These are phyloP conservation scores for Pluvialis apricaria DNA, from an alignment of 2,113 vertebrate genomes.

Conservation along the genomic window DNA sequence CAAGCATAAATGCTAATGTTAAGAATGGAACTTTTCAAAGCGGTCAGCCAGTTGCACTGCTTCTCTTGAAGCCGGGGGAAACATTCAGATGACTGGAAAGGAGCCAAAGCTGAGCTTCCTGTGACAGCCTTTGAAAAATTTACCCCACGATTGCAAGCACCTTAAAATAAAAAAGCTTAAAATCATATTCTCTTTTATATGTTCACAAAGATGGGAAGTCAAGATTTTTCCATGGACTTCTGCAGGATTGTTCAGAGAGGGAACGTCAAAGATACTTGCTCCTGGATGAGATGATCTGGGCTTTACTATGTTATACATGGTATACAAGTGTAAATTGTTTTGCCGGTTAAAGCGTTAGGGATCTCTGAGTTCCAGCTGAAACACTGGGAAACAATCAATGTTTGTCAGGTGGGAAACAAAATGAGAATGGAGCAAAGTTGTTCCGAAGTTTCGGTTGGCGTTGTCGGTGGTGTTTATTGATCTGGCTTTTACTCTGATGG, in stretches of 20 bases:
- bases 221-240: background rate
- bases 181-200: background rate
- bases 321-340: background rate
- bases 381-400: background rate
- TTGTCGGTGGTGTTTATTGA: background rate
- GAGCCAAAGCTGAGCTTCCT: background rate
- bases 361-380: background rate
- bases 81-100: background rate
- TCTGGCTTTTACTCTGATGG: constrained; percentile 14
- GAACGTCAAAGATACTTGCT: background rate
- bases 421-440: background rate
- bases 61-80: background rate
- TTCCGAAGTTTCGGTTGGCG: background rate
- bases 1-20: background rate
- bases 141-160: background rate
- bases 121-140: background rate
- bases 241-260: background rate
- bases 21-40: background rate
- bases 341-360: background rate
- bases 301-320: background rate
- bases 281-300: background rate
- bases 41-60: background rate
- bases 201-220: background rate
- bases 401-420: background rate
- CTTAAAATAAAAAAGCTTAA: background rate